Evolutionary conservation across 2,797 vertebrate genomes (phyloP), one percentile per base, ranked within the genome.

Genomic region (Protosalanx chinensis): DNA sequence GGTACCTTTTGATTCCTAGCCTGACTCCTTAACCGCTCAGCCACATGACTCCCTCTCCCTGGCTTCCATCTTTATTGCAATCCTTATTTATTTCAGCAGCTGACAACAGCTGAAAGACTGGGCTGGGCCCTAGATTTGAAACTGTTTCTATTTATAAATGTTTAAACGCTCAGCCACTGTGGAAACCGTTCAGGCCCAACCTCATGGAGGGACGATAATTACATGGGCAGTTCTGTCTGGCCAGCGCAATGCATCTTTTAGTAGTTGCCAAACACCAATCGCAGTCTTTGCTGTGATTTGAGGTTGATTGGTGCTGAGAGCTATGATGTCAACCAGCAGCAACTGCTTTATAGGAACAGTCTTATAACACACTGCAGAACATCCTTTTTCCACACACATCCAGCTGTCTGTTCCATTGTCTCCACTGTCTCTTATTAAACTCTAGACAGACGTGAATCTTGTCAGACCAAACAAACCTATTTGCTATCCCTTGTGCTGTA

Each of bases 181-280:
- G 63, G 53, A 74, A 78, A 79, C 71, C 79, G 81, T 82, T 72
- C 64, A 68, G 29, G 74, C 72, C 72, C 33, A 16, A 62, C 70
- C 37, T 53, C 32, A 27, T 58, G 3, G 32, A 35, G 30, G 23
- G 6, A 76, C 71, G 61, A 65, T 77, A 72, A 83, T 83, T 77
- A 83, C 75, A 77, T 70, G 73, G 81, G 71, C 72, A 46, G 41
- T 46, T 13, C 41, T 46, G 41, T 8, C 41, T 46, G 10, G 12
- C 41, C 7, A 12, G 41, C 41, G 10, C 41, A 46, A 12, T 58
- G 53, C 5, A 16, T 33, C 35, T 10, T 20, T 5, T 29, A 15
- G 41, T 16, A 16, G 23, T 15, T 20, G 27, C 30, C 29, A 29
- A 66, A 30, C 46, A 51, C 15, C 7, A 66, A 66, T 49, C 49